Percentiles rank a stretch among this genome's conserved stretches.
Evolutionary conservation across 2,113 vertebrate genomes (phyloP).

Genomic region (Malurus melanocephalus): DNA sequence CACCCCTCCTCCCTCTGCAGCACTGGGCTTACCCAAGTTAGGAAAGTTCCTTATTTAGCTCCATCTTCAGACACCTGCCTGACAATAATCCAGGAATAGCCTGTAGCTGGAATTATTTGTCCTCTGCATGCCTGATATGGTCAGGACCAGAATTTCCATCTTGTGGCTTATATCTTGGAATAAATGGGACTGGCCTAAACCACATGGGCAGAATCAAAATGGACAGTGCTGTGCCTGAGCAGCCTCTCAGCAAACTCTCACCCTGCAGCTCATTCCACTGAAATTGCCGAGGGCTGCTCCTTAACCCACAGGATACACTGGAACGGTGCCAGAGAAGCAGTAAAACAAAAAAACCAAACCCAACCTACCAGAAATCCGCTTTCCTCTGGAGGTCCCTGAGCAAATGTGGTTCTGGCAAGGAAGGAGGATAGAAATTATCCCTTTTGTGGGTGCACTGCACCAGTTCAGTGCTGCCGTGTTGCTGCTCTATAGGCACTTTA

Average conservation of each 20-base stretch:
- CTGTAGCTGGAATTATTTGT: neutral
- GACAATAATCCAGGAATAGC: neutral
- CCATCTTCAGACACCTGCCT: neutral
- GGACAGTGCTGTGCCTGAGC: neutral
- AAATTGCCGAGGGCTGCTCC: rapidly evolving
- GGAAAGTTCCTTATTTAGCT: neutral
- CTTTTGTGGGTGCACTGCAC: neutral
- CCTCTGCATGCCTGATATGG: neutral
- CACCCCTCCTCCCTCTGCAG: neutral
- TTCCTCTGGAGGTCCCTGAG: neutral
- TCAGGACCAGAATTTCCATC: neutral
- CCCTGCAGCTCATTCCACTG: neutral
- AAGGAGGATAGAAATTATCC: neutral
- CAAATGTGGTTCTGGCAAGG: neutral
- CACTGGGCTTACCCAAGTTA: neutral
- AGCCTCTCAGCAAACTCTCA: neutral
- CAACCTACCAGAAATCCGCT: neutral
- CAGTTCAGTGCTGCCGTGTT: neutral
- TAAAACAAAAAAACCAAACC: neutral
- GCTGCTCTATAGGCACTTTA: constrained; percentile 11
- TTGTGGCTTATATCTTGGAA: neutral
- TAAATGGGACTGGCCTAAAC: neutral
- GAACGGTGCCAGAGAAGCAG: neutral
- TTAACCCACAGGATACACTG: neutral
- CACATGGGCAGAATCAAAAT: rapidly evolving